Conservation (phyloP, 2,888 invertebrate genomes). For the Zaprionus bogoriensis region DNA sequence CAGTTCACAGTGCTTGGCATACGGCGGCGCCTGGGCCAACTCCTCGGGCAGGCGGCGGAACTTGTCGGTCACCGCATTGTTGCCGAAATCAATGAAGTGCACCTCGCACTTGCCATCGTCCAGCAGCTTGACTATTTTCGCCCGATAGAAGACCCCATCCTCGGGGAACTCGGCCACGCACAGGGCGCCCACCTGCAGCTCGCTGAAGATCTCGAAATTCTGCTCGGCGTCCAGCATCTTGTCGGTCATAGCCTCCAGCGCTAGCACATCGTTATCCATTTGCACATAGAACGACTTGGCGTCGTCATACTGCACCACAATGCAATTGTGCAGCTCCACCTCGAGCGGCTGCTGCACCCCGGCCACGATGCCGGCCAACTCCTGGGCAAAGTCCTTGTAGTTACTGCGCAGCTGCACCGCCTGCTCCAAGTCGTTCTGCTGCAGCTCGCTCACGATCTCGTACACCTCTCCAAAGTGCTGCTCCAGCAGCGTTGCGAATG, state of each 20-base stretch:
- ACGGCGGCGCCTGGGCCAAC: constrained; percentile 84
- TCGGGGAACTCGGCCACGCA: constrained; percentile 91
- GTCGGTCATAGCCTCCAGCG: constrained; percentile 79
- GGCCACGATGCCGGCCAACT: constrained; percentile 77
- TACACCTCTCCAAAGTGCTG: constrained; percentile 85
- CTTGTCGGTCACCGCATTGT: constrained; percentile 85
- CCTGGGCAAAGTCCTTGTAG: constrained; percentile 84
- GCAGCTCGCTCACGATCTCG: constrained; percentile 85
- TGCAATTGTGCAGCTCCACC: constrained; percentile 84
- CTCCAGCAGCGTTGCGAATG: constrained; percentile 83
- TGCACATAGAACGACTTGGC: constrained; percentile 89
- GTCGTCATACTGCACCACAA: constrained; percentile 87
- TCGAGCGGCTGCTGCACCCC: constrained; percentile 73
- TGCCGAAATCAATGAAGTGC: constrained; percentile 89
- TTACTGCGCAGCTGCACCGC: constrained; percentile 85
- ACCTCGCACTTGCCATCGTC: constrained; percentile 89
- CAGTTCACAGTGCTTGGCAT: constrained; percentile 86
- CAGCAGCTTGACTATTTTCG: constrained; percentile 86
- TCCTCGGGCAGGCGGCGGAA: constrained; percentile 86
- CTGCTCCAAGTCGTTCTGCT: constrained; percentile 71
- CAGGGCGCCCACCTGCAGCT: constrained; percentile 84
- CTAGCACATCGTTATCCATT: constrained; percentile 83
- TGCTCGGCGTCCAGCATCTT: constrained; percentile 77
- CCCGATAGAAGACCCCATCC: constrained; percentile 95
- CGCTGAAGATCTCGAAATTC: constrained; percentile 61